Base-by-base conservation (phyloP, 2,888 invertebrate genomes). In the Sphaerophoria taeniata region DNA sequence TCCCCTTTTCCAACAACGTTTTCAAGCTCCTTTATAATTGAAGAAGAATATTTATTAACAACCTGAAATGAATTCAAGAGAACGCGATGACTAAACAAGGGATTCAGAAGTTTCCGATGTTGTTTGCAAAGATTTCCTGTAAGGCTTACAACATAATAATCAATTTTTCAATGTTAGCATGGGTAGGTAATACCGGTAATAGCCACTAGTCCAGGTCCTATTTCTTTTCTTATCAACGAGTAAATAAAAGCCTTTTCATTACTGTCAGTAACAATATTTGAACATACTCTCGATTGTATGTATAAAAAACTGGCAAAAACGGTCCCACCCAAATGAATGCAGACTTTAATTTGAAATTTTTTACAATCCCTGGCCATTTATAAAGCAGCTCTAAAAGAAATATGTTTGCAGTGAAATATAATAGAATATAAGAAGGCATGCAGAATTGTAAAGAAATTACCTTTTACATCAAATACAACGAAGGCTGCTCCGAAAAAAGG, bases 91-190 rank as follows among this genome's bases (percentile, higher is more conserved):
- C 51, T 81, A 43, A 87, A 87, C 2, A 78, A 65, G 36, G 82
- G 78, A 56, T 87, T 82, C 2, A 87, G 16, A 36, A 82, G 43
- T 63, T 78, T 87, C 51, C 86, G 43, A 7, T 82, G 77, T 4
- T 51, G 49, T 0, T 24, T 69, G 61, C 86, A 82, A 43, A 31
- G 16, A 9, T 16, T 11, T 51, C 51, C 51, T 51, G 4, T 16
- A 4, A 2, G 2, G 0, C 9, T 24, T 24, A 51, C 16, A 11
- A 6, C 6, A 3, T 6, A 39, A 39, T 9, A 39, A 39, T 7
- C 6, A 24, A 24, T 39, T 39, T 7, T 7, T 3, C 6, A 39
- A 39, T 9, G 6, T 3, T 39, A 9, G 1, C 1, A 24, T 24
- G 24, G 1, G 24, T 24, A 24, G 24, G 24, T 24, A 24, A 6